Evolutionary conservation across 35 echinoderm and acorn worm genomes (phyloP).

Genomic region (Apostichopus californicus): DNA sequence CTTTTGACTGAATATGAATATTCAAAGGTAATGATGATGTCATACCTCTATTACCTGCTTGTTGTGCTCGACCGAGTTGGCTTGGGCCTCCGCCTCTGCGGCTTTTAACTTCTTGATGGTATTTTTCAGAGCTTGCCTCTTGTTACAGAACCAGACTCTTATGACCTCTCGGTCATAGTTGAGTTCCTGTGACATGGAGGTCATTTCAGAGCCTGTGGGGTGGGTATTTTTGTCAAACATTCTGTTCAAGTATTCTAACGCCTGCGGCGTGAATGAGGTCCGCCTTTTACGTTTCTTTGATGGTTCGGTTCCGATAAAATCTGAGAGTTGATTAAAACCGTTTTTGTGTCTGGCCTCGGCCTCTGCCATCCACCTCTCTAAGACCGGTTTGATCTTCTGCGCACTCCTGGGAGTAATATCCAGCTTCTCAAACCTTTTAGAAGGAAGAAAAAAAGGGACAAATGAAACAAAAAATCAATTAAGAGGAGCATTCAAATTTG

Average conservation of each 20-base stretch:
- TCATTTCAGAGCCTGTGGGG: conserved; percentile 95
- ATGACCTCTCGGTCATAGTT: conserved; percentile 97
- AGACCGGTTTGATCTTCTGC: conserved; percentile 98
- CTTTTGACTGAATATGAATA: conserved; percentile 6
- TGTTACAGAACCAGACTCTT: conserved; percentile 99
- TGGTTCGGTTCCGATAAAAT: conserved; percentile 96
- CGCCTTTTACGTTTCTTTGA: conserved; percentile 98
- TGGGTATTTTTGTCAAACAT: conserved; percentile 99
- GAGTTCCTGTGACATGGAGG: conserved; percentile 81
- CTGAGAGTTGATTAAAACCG: conserved; percentile 91
- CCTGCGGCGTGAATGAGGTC: conserved; percentile 98
- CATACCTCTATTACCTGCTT: conserved; percentile 51
- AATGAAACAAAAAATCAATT: too few species aligned
- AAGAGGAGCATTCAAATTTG: too few species aligned
- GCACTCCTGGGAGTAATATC: conserved; percentile 99
- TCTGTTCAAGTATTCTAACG: conserved; percentile 86
- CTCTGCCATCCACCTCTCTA: conserved; percentile 98
- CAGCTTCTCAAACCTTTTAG: conserved; percentile 97
- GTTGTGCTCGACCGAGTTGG: conserved; percentile 49
- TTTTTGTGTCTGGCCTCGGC: conserved; percentile 99
- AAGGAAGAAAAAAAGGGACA: neutral
- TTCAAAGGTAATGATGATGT: neutral
- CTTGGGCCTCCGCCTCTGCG: conserved; percentile 59
- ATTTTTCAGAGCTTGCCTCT: conserved; percentile 95
- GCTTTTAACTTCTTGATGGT: conserved; percentile 99